Base-by-base conservation (phyloP, 1,140 invertebrate species). In the Dendrolimus punctatus region DNA sequence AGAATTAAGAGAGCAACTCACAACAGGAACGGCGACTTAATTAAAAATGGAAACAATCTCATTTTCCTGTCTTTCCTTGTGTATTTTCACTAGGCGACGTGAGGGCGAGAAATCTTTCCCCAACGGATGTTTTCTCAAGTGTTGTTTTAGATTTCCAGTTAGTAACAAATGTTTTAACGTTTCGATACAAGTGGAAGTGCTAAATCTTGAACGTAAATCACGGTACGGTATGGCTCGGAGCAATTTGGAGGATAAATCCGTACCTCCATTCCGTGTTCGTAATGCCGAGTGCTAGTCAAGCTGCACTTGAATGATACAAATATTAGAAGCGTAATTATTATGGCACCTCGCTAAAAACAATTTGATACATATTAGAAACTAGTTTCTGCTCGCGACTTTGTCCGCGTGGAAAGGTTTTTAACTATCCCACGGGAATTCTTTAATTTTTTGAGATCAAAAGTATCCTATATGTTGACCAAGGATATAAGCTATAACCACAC, bases 181-280 rank as follows among this genome's bases (percentile, higher is more conserved):
- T 72, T 66, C 64, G 58, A 73, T 71, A 74, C 69, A 74, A 77
- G 66, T 73, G 66, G 66, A 73, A 66, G 63, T 65, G 67, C 63
- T 71, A 68, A 69, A 74, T 74, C 66, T 73, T 73, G 62, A 57
- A 60, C 65, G 64, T 74, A 74, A 74, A 76, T 76, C 74, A 73
- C 65, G 56, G 61, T 63, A 53, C 58, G 63, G 61, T 66, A 59
- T 57, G 60, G 68, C 60, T 64, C 51, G 60, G 53, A 66, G 60
- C 67, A 64, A 68, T 68, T 62, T 50, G 57, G 54, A 52, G 63
- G 62, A 68, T 70, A 73, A 71, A 71, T 73, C 68, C 57, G 57
- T 63, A 63, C 57, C 57, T 58, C 62, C 57, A 58, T 60, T 55
- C 58, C 65, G 62, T 63, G 61, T 55, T 57, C 53, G 57, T 57